Percentiles rank a stretch among this genome's conserved stretches.
Conservation (phyloP, 2,797 vertebrate species). For the Mycteria americana region DNA sequence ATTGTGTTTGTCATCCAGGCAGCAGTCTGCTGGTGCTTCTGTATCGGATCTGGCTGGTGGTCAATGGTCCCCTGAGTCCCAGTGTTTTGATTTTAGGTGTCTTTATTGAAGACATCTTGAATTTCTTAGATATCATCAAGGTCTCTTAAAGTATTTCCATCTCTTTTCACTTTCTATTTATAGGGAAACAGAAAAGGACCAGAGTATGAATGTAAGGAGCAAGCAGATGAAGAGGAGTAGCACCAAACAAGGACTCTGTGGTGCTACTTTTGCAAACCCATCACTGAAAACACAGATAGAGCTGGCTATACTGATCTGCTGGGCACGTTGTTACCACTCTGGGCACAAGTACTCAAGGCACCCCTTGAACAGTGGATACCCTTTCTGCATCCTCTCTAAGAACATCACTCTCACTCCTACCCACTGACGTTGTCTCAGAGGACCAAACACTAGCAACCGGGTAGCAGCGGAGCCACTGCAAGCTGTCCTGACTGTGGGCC, state of each 20-base stretch:
- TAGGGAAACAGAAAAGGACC: neutral
- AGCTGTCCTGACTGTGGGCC: accelerated
- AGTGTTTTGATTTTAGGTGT: neutral
- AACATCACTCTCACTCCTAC: neutral
- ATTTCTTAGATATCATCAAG: neutral
- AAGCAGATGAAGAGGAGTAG: neutral
- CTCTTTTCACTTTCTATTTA: neutral
- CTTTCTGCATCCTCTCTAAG: neutral
- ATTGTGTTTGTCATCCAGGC: neutral
- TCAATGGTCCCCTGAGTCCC: neutral
- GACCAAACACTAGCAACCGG: neutral
- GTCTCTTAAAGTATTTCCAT: neutral
- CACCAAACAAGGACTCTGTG: neutral
- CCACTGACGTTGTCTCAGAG: neutral
- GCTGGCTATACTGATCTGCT: neutral
- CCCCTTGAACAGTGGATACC: accelerated
- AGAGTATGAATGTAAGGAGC: neutral
- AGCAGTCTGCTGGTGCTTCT: neutral
- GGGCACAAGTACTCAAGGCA: neutral
- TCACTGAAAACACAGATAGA: neutral
- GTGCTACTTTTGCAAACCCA: neutral
- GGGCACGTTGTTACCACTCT: neutral
- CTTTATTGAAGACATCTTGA: neutral
- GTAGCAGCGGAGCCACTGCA: neutral
- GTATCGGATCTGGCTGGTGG: neutral